Percentiles rank a stretch among this genome's conserved stretches.
These are phyloP conservation scores for Lagorchestes hirsutus DNA, from an alignment of 2,797 vertebrate species.

Conservation along the genomic window DNA sequence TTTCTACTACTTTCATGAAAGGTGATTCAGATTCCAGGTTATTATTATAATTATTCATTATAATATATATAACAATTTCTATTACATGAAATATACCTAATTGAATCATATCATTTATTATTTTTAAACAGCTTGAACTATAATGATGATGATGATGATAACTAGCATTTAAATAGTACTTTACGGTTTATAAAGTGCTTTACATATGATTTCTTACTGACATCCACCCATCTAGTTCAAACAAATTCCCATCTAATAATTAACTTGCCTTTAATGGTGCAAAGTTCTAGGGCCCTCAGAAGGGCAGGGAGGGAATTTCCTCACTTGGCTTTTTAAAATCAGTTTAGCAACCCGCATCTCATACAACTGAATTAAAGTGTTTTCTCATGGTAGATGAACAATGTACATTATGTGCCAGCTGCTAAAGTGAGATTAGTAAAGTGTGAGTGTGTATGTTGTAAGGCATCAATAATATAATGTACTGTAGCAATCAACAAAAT, in stretches of 20 bases:
- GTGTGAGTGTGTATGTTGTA: neutral
- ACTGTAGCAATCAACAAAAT: conserved; percentile 48
- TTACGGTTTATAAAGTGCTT: neutral
- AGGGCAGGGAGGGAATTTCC: neutral
- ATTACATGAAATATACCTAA: neutral
- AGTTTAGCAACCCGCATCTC: neutral
- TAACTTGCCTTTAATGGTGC: neutral
- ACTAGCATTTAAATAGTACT: neutral
- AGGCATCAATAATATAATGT: conserved; percentile 40
- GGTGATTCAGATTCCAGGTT: neutral
- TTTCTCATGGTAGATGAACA: neutral
- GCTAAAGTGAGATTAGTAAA: conserved; percentile 19
- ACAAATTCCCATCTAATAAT: conserved; percentile 45
- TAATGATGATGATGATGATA: neutral
- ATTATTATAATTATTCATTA: conserved; percentile 9
- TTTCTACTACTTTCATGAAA: neutral
- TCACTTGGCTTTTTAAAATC: conserved; percentile 37
- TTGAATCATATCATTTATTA: neutral
- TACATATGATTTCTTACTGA: neutral
- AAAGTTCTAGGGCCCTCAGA: conserved; percentile 10
- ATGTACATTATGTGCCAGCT: conserved; percentile 1
- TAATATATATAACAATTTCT: neutral
- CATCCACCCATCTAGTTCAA: neutral
- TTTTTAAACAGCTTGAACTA: neutral
- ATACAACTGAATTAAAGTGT: conserved; percentile 10